A percentile compares a stretch with the other conserved stretches of the same genome.
Conservation (phyloP, 2,797 vertebrate genomes). For the Galago senegalensis region DNA sequence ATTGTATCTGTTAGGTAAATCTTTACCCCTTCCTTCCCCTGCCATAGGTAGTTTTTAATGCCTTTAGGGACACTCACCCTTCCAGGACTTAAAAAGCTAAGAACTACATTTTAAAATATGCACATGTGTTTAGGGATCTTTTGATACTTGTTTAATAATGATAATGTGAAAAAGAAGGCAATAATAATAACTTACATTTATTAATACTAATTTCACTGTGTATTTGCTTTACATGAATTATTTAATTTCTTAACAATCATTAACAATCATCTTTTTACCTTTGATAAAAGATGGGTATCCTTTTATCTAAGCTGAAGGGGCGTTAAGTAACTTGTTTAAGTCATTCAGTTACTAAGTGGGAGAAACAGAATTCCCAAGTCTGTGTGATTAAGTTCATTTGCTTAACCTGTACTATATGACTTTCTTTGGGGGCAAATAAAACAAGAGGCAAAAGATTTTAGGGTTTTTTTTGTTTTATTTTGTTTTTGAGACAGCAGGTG, state of each 20-base stretch:
- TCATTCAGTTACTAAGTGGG: conserved; percentile 11
- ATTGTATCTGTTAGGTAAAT: not conserved
- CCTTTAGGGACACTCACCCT: not conserved
- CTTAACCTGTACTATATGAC: not conserved
- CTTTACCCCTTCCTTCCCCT: not conserved
- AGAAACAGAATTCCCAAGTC: conserved; percentile 42
- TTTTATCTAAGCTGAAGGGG: not conserved
- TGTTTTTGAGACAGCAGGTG: too few species aligned
- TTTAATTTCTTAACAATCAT: conserved; percentile 18
- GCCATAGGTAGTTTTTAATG: conserved; percentile 16
- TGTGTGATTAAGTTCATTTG: conserved; percentile 41
- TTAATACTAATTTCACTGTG: conserved; percentile 27
- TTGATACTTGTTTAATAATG: conserved; percentile 43
- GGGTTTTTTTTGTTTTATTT: too few species aligned
- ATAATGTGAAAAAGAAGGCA: conserved; percentile 25
- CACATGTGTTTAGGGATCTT: not conserved
- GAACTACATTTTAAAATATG: conserved; percentile 17
- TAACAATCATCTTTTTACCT: too few species aligned
- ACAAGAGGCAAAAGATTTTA: conserved; percentile 14
- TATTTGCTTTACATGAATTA: conserved; percentile 1
- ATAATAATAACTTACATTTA: not conserved
- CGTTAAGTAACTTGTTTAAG: conserved; percentile 34
- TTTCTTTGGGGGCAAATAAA: conserved; percentile 6
- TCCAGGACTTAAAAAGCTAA: conserved; percentile 48
- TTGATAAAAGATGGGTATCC: not conserved